A percentile compares a stretch with the other conserved stretches of the same genome.
Conservation (phyloP, 2,113 vertebrate species). For the Corydoras maculifer region DNA sequence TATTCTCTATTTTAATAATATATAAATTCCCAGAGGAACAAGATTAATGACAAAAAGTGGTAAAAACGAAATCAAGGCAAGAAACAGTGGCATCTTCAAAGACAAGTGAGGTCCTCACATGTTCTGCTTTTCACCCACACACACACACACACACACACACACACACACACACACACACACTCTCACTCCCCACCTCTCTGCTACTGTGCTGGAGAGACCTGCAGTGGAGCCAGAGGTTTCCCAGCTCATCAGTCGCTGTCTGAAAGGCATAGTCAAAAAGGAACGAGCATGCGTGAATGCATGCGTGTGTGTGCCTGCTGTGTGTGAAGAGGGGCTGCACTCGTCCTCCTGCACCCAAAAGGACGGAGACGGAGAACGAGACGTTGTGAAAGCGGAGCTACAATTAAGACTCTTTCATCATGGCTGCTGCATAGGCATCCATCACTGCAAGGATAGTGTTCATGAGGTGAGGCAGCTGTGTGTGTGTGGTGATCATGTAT, state of each 20-base stretch:
- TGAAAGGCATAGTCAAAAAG: slow-evolving; percentile 50
- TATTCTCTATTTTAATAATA: too few relatives aligned
- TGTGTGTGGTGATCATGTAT: slow-evolving; percentile 9
- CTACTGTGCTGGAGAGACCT: slow-evolving; percentile 45
- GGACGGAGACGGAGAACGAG: slow-evolving; percentile 12
- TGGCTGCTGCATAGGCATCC: slow-evolving; percentile 1
- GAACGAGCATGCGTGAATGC: slow-evolving; percentile 18
- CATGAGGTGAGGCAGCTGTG: slow-evolving; percentile 11
- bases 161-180: slow-evolving; percentile 33
- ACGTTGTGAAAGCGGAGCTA: neutral
- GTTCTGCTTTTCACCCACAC: slow-evolving; percentile 40
- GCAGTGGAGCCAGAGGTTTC: slow-evolving; percentile 44
- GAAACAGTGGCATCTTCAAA: slow-evolving; percentile 35
- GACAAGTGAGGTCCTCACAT: slow-evolving; percentile 24
- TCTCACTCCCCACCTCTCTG: slow-evolving; percentile 36
- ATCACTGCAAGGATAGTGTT: neutral
- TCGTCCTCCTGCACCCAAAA: slow-evolving; percentile 1
- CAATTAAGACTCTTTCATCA: neutral
- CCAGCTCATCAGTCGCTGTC: slow-evolving; percentile 51
- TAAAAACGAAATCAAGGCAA: slow-evolving; percentile 33
- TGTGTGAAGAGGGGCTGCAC: slow-evolving; percentile 13
- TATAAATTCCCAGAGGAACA: neutral
- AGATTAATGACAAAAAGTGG: neutral
- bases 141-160: slow-evolving; percentile 46
- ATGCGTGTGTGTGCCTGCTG: slow-evolving; percentile 7